A percentile compares a stretch with the other conserved stretches of the same genome.
Conservation (phyloP, 2,888 invertebrate genomes). For the Ophioninae sp. region DNA sequence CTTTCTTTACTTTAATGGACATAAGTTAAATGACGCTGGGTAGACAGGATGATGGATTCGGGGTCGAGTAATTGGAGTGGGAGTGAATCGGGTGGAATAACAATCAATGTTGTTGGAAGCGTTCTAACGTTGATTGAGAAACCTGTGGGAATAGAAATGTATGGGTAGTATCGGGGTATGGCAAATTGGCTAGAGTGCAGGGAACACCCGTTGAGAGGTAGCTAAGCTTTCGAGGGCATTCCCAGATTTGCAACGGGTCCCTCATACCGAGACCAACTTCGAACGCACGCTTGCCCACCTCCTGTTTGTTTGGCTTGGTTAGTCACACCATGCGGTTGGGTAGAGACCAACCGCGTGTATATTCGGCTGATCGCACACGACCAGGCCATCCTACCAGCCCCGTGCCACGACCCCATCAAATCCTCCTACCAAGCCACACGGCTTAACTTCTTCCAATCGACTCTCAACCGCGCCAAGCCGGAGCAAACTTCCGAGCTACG, state of each 20-base stretch:
- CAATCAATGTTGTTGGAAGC: slow-evolving; percentile 29
- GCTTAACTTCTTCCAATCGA: slow-evolving; percentile 9
- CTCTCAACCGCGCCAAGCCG: neutral
- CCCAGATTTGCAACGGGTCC: slow-evolving; percentile 9
- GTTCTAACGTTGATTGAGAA: slow-evolving; percentile 41
- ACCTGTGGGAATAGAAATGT: slow-evolving; percentile 25
- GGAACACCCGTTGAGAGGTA: neutral
- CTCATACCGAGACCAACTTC: neutral
- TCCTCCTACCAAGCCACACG: slow-evolving; percentile 16
- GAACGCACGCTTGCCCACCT: neutral
- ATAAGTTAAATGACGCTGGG: neutral
- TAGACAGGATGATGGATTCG: slow-evolving; percentile 2
- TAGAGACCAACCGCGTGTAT: slow-evolving; percentile 9
- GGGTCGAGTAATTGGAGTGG: slow-evolving; percentile 18
- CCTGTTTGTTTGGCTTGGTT: slow-evolving; percentile 12
- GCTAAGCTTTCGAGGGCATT: slow-evolving; percentile 32
- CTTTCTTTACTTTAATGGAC: neutral
- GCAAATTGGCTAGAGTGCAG: slow-evolving; percentile 7
- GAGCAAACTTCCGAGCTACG: neutral
- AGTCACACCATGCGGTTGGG: slow-evolving; percentile 12
- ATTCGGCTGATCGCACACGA: slow-evolving; percentile 14
- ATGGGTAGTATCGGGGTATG: slow-evolving; percentile 9
- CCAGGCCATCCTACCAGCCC: neutral
- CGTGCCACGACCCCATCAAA: slow-evolving; percentile 15
- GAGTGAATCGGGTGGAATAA: slow-evolving; percentile 25